Percentiles rank a stretch among this genome's conserved stretches.
These are phyloP conservation scores for Aleiodes testaceus DNA, from an alignment of 2,888 invertebrate species.

Conservation along the genomic window DNA sequence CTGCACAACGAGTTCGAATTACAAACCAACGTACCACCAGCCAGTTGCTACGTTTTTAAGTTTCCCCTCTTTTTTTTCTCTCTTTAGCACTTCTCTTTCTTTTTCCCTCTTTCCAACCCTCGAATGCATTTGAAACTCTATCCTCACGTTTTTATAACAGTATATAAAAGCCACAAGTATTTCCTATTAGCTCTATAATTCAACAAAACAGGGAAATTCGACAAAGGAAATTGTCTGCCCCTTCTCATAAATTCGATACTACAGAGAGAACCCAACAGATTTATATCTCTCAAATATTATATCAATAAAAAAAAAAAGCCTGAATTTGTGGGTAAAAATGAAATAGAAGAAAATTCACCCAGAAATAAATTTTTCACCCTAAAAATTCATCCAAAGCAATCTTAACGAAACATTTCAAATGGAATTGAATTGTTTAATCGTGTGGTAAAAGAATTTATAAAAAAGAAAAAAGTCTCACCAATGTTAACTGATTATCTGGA, in stretches of 20 bases:
- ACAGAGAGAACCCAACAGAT: background rate
- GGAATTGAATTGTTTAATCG: background rate
- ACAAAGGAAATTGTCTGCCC: slow-evolving; percentile 20
- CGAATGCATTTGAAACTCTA: slow-evolving; percentile 15
- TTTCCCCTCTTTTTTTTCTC: background rate
- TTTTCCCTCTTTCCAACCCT: slow-evolving; percentile 4
- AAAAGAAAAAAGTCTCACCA: slow-evolving; percentile 24
- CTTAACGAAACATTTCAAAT: slow-evolving; percentile 5
- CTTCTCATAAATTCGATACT: slow-evolving; percentile 23
- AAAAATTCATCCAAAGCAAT: slow-evolving; percentile 1
- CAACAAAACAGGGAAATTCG: slow-evolving; percentile 29
- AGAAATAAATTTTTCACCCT: background rate
- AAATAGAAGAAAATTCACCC: no score
- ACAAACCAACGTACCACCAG: slow-evolving; percentile 21
- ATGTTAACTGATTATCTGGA: slow-evolving; percentile 14
- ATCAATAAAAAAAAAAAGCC: slow-evolving; percentile 9
- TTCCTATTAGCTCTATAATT: slow-evolving; percentile 37
- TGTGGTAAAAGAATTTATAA: background rate
- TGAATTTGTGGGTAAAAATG: background rate
- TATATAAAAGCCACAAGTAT: slow-evolving; percentile 32
- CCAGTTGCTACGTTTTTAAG: slow-evolving; percentile 30
- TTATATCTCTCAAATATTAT: slow-evolving; percentile 16
- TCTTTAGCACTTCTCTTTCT: background rate
- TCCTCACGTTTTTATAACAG: slow-evolving; percentile 26
- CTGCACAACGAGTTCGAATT: slow-evolving; percentile 23